A percentile compares a stretch with the other conserved stretches of the same genome.
These are phyloP conservation scores for Arvicola amphibius DNA, from an alignment of 2,797 vertebrate genomes.

Conservation along the genomic window DNA sequence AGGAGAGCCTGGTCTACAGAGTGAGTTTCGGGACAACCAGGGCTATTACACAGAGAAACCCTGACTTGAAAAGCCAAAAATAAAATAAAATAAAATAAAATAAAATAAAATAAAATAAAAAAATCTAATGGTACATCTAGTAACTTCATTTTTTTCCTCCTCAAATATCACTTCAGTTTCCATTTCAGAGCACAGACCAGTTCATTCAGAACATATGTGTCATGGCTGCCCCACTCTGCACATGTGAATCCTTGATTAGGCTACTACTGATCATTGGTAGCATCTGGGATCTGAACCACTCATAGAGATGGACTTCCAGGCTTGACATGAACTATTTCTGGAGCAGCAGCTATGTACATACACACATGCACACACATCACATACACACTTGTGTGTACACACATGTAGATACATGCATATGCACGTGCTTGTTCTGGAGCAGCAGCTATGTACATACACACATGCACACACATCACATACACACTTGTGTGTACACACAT, in stretches of 20 bases:
- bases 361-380: neutral
- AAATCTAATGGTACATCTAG: neutral
- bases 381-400: neutral
- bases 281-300: neutral
- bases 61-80: no score
- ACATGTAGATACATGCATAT: neutral
- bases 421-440: neutral
- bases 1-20: no score
- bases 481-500: neutral
- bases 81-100: no score
- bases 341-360: neutral
- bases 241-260: neutral
- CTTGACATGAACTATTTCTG: neutral
- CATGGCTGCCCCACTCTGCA: accelerated
- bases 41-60: no score
- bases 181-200: neutral
- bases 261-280: neutral
- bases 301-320: neutral
- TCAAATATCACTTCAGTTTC: neutral
- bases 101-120: no score
- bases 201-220: accelerated
- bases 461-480: neutral
- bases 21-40: no score
- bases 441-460: neutral
- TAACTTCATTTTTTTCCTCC: neutral